phyloP scores from a whole-genome alignment of 2,888 invertebrate genomes.

The Drosophila atripex region DNA sequence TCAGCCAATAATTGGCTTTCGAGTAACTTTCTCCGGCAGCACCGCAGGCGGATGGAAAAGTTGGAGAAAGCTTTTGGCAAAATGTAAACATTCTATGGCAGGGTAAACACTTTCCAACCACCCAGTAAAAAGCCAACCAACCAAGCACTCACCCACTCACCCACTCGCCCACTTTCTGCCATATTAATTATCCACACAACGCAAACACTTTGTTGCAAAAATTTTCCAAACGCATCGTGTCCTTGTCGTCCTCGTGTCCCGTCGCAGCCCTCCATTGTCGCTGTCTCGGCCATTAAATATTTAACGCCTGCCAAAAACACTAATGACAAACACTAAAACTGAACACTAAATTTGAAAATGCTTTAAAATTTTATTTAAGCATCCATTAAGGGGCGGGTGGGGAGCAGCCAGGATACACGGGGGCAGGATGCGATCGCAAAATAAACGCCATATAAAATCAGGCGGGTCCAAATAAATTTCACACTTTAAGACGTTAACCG shows the following conservation, averaged over 20 bases:
- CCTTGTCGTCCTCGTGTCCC: background rate
- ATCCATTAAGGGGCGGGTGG: conserved; percentile 65
- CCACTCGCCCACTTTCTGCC: conserved; percentile 20
- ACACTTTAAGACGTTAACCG: conserved; percentile 61
- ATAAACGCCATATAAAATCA: conserved; percentile 73
- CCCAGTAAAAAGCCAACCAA: background rate
- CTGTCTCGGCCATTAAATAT: conserved; percentile 65
- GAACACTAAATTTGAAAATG: conserved; percentile 71
- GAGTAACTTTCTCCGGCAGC: conserved; percentile 18
- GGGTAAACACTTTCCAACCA: background rate
- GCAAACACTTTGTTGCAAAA: conserved; percentile 72
- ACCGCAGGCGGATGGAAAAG: conserved; percentile 3
- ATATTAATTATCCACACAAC: conserved; percentile 71
- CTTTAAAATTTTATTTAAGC: conserved; percentile 77
- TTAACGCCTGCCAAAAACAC: conserved; percentile 77
- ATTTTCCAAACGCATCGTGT: conserved; percentile 25
- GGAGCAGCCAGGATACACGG: background rate
- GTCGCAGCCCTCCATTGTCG: conserved; percentile 6
- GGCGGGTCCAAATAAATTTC: conserved; percentile 72
- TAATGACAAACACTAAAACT: conserved; percentile 78
- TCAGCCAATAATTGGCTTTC: conserved; percentile 38
- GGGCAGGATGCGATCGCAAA: conserved; percentile 50
- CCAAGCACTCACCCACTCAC: background rate
- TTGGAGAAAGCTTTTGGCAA: conserved; percentile 31
- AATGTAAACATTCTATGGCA: conserved; percentile 21